A percentile compares a stretch with the other conserved stretches of the same genome.
These are phyloP conservation scores for Alloplasta piceator DNA, from an alignment of 2,888 invertebrate genomes.

Conservation along the genomic window DNA sequence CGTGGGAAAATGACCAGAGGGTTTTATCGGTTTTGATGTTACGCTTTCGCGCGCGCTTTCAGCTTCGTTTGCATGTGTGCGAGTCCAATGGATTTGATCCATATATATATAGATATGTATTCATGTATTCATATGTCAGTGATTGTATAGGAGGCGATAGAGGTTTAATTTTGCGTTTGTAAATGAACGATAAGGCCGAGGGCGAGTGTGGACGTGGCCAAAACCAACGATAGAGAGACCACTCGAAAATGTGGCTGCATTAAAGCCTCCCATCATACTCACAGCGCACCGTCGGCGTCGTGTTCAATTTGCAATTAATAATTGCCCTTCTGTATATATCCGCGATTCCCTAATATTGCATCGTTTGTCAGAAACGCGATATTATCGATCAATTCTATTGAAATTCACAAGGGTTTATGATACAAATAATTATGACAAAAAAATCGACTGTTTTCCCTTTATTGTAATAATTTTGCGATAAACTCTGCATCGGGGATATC, in stretches of 20 bases:
- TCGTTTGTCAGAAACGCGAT: background rate
- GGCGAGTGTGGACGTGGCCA: conserved; percentile 10
- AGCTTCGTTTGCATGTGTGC: conserved; percentile 14
- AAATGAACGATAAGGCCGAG: conserved; percentile 48
- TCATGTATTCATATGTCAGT: conserved; percentile 9
- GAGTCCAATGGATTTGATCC: background rate
- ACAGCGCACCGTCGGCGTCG: background rate
- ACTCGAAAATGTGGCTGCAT: conserved; percentile 34
- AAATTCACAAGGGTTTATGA: background rate
- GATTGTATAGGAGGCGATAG: conserved; percentile 7
- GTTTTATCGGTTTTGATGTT: conserved; percentile 36
- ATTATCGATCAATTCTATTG: background rate
- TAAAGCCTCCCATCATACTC: background rate
- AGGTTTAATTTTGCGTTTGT: conserved; percentile 40
- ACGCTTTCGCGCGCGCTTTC: background rate
- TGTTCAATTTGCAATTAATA: conserved; percentile 39
- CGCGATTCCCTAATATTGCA: background rate
- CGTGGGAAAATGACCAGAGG: conserved; percentile 50
- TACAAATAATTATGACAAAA: background rate
- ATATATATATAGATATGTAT: no score
- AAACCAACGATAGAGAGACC: background rate
- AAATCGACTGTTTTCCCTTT: background rate
- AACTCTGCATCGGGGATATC: background rate
- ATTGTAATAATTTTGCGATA: background rate
- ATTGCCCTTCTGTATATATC: conserved; percentile 8